Base-by-base conservation (phyloP, 2,888 invertebrate genomes). In the Melikaiella ostensackeni region DNA sequence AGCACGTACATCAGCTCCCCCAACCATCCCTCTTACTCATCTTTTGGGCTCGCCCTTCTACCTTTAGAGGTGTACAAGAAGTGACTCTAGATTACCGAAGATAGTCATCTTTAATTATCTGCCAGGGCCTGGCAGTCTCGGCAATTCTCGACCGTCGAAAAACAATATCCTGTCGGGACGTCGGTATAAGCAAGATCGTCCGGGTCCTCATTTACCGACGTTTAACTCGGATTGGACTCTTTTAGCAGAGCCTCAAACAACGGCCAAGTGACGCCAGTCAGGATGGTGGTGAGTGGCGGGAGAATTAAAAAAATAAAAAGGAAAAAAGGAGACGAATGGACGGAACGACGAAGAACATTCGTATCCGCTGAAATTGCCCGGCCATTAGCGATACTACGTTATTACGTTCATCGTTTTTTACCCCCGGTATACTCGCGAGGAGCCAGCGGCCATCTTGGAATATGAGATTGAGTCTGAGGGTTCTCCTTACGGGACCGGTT, bases 361-460 rank as follows among this genome's bases (percentile, higher is more conserved):
- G 90, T 89, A 90, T 88, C 87, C 89, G 86, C 80, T 88, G 87
- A 91, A 91, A 91, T 91, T 91, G 91, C 91, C 87, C 90, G 86
- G 86, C 91, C 91, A 91, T 91, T 91, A 91, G 91, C 88, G 89
- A 91, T 91, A 91, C 91, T 90, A 89, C 90, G 90, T 91, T 91
- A 91, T 91, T 91, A 91, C 90, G 88, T 83, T 89, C 88, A 87
- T 91, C 87, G 88, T 89, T 90, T 90, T 89, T 90, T 90, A 88
- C 87, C 82, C 83, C 86, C 86, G 87, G 85, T 89, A 88, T 85
- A 84, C 87, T 86, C 85, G 84, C 83, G 79, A 70, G 78, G 77
- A 57, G 63, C 81, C 50, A 79, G 77, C 91, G 87, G 91, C 91
- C 91, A 91, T 91, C 88, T 91, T 91, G 91, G 86, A 89, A 88